Base-by-base conservation (phyloP, 2,888 invertebrate genomes). In the Agrotis segetum region DNA sequence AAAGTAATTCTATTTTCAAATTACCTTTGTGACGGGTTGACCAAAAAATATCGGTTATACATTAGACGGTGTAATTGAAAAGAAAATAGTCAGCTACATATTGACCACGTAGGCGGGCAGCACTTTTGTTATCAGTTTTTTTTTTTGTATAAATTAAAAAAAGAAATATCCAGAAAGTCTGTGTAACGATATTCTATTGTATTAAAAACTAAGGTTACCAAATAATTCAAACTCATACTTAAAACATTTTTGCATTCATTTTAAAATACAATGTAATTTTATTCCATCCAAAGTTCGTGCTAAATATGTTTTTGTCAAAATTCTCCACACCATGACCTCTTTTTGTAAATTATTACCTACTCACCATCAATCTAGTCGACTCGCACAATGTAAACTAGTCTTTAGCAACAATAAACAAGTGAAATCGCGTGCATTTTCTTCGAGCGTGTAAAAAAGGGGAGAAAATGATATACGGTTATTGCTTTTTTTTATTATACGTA, bases 391-490 rank as follows among this genome's bases (percentile, higher is more conserved):
- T 81, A 59, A 68, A 77, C 68, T 61, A 47, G 50, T 56, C 81
- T 46, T 83, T 72, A 71, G 19, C 34, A 64, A 73, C 74, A 78
- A 74, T 77, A 74, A 80, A 85, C 78, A 83, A 84, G 76, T 77
- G 56, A 76, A 77, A 86, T 85, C 78, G 87, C 83, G 85, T 86
- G 87, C 81, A 78, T 83, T 74, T 80, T 75, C 87, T 81, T 79
- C 62, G 72, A 66, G 81, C 84, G 86, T 72, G 78, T 74, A 81
- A 78, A 82, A 82, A 85, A 81, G 74, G 87, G 87, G 81, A 67
- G 82, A 82, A 84, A 77, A 86, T 88, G 86, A 88, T 85, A 68
- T 72, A 88, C 77, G 83, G 83, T 88, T 87, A 85, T 86, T 88
- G 71, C 82, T 64, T 59, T 71, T 72, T 81, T 85, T 83, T 79